These are phyloP conservation scores for Sminthurides aquaticus DNA, from an alignment of 2,888 invertebrate species.

Conservation along the genomic window DNA sequence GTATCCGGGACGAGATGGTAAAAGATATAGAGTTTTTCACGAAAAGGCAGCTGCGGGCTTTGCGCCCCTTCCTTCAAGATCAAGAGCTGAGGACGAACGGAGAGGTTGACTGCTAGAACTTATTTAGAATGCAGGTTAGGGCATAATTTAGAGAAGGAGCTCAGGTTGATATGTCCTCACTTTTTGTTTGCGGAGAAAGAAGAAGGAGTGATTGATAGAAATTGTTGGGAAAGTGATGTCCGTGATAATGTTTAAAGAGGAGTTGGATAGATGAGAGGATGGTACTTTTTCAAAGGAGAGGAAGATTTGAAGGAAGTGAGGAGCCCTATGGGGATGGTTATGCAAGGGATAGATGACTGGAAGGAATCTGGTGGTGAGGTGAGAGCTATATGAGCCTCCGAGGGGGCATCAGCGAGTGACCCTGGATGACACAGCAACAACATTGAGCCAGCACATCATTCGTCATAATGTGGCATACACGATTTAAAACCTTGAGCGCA, in stretches of 20 bases:
- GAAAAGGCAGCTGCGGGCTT: too few relatives aligned
- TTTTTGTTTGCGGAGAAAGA: neutral
- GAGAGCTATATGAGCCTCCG: conserved; percentile 34
- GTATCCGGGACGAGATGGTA: too few relatives aligned
- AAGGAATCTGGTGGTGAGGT: conserved; percentile 31
- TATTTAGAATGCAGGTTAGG: too few relatives aligned
- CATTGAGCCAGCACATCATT: conserved; percentile 15
- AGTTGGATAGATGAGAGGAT: too few relatives aligned
- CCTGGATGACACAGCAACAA: conserved; percentile 35
- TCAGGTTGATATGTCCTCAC: neutral
- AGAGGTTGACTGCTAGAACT: neutral
- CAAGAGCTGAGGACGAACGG: neutral
- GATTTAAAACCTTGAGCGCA: neutral
- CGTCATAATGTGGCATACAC: conserved; percentile 8
- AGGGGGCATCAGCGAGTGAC: conserved; percentile 30
- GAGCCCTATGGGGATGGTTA: conserved; percentile 22
- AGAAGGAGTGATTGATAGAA: neutral
- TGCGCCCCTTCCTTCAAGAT: too few relatives aligned
- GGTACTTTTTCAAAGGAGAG: too few relatives aligned
- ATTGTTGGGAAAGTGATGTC: neutral
- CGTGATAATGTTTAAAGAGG: too few relatives aligned
- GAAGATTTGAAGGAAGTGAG: neutral
- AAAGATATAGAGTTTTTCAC: too few relatives aligned
- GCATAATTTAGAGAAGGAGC: neutral
- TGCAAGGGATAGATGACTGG: conserved; percentile 36